These are phyloP conservation scores for Acanthurus tractus DNA, from an alignment of 2,797 vertebrate genomes.

Conservation along the genomic window DNA sequence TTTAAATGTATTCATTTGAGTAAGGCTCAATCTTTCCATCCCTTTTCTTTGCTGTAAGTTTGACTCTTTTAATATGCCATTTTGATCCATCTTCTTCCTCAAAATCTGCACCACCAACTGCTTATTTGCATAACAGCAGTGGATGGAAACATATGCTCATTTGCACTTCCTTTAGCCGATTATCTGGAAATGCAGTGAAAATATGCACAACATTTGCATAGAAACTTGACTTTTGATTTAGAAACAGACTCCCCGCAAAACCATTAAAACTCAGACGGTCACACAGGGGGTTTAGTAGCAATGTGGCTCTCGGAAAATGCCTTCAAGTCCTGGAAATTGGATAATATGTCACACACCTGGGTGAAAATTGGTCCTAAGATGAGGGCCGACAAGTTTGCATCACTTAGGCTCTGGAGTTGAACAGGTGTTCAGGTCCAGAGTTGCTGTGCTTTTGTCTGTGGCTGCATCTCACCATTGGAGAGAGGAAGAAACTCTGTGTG, in stretches of 20 bases:
- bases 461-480: slow-evolving; percentile 48
- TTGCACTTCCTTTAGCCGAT: background rate
- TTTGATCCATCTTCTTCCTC: background rate
- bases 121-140: slow-evolving; percentile 3
- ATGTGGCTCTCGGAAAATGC: slow-evolving; percentile 17
- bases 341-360: slow-evolving; percentile 24
- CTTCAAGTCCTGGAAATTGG: slow-evolving; percentile 22
- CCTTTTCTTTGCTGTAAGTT: slow-evolving; percentile 27
- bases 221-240: background rate
- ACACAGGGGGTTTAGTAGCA: slow-evolving; percentile 15
- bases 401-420: slow-evolving; percentile 42
- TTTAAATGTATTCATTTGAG: no score
- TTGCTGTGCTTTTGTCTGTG: slow-evolving; percentile 52
- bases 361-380: slow-evolving; percentile 39
- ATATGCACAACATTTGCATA: background rate
- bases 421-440: slow-evolving; percentile 46
- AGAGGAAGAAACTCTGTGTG: slow-evolving; percentile 49
- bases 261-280: slow-evolving; percentile 31
- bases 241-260: slow-evolving; percentile 19
- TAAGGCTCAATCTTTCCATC: background rate
- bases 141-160: background rate
- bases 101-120: background rate
- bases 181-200: slow-evolving; percentile 8
- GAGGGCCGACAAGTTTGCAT: slow-evolving; percentile 11
- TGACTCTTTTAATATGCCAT: slow-evolving; percentile 16